Evolutionary conservation across 2,888 invertebrate species (phyloP), one percentile per base, ranked within the genome.

Genomic region (Chalcosyrphus nemorum): DNA sequence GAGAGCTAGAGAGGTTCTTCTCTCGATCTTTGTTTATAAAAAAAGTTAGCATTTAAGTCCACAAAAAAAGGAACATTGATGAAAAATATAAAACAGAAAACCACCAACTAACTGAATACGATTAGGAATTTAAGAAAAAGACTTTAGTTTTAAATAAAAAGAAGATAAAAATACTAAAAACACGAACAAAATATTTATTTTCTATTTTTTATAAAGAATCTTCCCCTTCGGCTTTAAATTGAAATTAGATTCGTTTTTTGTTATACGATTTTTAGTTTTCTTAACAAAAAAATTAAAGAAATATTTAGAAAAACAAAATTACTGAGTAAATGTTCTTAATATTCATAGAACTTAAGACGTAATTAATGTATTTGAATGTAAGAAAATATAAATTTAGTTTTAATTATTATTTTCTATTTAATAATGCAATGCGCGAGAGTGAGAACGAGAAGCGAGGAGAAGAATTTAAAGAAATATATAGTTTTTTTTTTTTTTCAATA

Each of bases 21-120:
- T 17, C 77, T 57, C n/a, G n/a, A n/a, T 77, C 57, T 24, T 54
- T 78, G 71, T 77, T 71, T 45, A 81, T 81, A 76, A 24, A 24
- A 24, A 24, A 24, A 41, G 47, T 17, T 77, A 81, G 52, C 41
- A 13, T 27, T 13, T 81, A 77, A 82, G 72, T 13, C 43, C 70
- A 63, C 32, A 54, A 17, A 38, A 65, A 50, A 57, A 9, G 21
- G 21, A 15, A 15, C 17, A 32, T 43, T 38, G 19, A 61, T n/a
- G n/a, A 17, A 75, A 52, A 41, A 32, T 45, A 70, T 27, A 29
- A 32, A 72, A 71, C 15, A 21, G 43, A 78, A 78, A 84, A 84
- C 84, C 84, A 84, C 84, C 84, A 80, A 80, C 78, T 84, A 82
- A 81, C 71, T 81, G 52, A 78, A 82, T 82, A 78, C 72, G 82